phyloP scores from a whole-genome alignment of 64 coral and sea anemone genomes.

The Actinia tenebrosa region DNA sequence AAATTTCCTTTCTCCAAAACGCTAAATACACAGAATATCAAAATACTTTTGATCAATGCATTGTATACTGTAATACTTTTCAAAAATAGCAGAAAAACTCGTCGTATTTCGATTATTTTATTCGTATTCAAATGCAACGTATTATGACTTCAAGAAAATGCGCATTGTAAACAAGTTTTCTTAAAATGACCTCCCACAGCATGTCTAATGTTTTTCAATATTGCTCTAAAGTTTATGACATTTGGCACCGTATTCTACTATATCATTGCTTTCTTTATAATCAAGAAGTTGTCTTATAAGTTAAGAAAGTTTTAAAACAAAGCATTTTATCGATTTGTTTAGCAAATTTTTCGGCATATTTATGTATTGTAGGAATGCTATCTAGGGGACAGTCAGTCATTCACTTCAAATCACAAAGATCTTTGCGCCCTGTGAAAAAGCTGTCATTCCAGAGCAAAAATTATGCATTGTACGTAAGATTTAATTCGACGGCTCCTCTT shows the following conservation, averaged over 20 bases:
- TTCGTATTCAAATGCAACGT: not conserved
- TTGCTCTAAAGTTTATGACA: not conserved
- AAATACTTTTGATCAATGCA: not conserved
- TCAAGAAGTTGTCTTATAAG: not conserved
- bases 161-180: not conserved
- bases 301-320: not conserved
- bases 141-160: constrained; percentile 9
- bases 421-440: not conserved
- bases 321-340: not conserved
- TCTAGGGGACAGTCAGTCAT: not conserved
- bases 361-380: not conserved
- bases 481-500: not conserved
- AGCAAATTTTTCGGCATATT: not conserved
- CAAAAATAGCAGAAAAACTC: not conserved
- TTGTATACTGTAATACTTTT: not conserved
- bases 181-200: not conserved
- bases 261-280: not conserved
- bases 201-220: not conserved
- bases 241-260: not conserved
- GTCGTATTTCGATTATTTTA: not conserved
- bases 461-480: constrained; percentile 6
- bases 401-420: constrained; percentile 8
- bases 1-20: not conserved
- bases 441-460: not conserved
- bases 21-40: not conserved